Conservation (phyloP, 1,140 invertebrate species). For the Metopolophium dirhodum region DNA sequence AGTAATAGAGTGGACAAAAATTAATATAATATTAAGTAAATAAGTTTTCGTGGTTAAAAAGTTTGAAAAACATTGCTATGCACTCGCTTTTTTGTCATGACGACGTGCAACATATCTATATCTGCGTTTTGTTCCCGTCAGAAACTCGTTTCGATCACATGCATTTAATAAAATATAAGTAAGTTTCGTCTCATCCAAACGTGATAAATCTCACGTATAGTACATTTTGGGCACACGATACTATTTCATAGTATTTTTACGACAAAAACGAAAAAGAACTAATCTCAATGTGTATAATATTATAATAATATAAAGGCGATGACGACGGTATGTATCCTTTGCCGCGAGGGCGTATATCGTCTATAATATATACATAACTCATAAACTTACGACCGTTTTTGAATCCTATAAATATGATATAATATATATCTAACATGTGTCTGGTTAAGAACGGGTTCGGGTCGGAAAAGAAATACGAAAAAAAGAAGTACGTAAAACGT, state of each 20-base stretch:
- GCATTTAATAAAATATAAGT: not conserved
- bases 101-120: not conserved
- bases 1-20: no score
- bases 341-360: not conserved
- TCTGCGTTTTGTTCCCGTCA: not conserved
- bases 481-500: not conserved
- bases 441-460: not conserved
- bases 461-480: no score
- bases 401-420: not conserved
- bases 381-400: not conserved
- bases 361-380: not conserved
- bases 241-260: not conserved
- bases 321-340: not conserved
- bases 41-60: no score
- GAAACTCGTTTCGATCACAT: not conserved
- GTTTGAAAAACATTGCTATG: no score
- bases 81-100: not conserved
- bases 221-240: not conserved
- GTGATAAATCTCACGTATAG: not conserved
- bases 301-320: not conserved
- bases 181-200: not conserved
- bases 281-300: not conserved
- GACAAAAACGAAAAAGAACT: not conserved
- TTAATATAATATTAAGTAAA: no score
- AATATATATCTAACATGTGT: not conserved